A percentile compares a stretch with the other conserved stretches of the same genome.
phyloP scores from a whole-genome alignment of 2,888 invertebrate species.

The Eulithis testata region DNA sequence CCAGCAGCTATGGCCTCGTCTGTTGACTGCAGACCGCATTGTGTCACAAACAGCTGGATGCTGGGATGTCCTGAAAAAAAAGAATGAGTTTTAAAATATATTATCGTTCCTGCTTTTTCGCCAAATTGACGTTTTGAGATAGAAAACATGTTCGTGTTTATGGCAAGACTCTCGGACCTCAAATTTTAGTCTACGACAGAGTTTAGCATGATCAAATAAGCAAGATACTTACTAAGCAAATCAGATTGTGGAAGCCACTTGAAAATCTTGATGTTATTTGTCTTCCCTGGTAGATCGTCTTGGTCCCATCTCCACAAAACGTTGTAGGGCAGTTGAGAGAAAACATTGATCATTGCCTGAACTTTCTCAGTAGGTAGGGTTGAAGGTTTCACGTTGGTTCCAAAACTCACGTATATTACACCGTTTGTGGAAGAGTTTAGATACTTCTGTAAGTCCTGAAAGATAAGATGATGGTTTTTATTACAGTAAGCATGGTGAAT shows the following conservation, averaged over 20 bases:
- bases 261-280: conserved; percentile 65
- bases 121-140: no score
- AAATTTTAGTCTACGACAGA: no score
- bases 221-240: conserved; percentile 57
- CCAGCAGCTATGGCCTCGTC: conserved; percentile 60
- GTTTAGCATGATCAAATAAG: no score
- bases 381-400: conserved; percentile 64
- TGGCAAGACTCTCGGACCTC: no score
- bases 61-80: conserved; percentile 31
- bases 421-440: conserved; percentile 68
- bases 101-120: no score
- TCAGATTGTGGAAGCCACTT: conserved; percentile 79
- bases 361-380: conserved; percentile 57
- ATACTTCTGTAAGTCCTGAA: conserved; percentile 62
- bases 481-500: no score
- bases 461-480: not conserved
- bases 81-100: no score
- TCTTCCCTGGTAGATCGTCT: conserved; percentile 45
- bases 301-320: conserved; percentile 69
- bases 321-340: conserved; percentile 69
- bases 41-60: conserved; percentile 32
- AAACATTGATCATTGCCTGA: conserved; percentile 56
- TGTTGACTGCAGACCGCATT: conserved; percentile 1
- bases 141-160: no score
- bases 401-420: conserved; percentile 74